Evolutionary conservation across 2,113 vertebrate genomes (phyloP), one percentile per base, ranked within the genome.

Genomic region (Hemibagrus wyckioides): DNA sequence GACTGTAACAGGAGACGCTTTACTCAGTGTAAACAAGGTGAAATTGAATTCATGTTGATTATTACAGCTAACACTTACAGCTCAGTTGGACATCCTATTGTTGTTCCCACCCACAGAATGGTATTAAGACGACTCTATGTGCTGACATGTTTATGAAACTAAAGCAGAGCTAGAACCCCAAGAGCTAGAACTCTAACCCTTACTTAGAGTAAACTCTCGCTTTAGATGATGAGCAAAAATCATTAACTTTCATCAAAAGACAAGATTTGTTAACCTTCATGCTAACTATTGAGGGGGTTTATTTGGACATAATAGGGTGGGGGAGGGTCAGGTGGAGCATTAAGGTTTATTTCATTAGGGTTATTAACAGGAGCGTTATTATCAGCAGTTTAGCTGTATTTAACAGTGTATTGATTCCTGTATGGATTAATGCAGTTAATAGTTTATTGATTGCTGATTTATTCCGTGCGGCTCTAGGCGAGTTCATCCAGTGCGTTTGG

Each of bases 401-500:
- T 67, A 67, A 41, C 19, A 2, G 7, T 2, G 48, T 17, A n/a
- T 30, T n/a, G 57, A 63, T 67, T 63, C 21, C 36, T 25, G 56
- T 82, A 61, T 28, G 25, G 25, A 82, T 41, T 41, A 15, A 59
- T 23, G 36, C 28, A 6, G 28, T 15, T n/a, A 3, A 52, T n/a
- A 25, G 23, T 41, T 82, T 36, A 81, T 25, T 28, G 54, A 63
- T 82, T 15, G 5, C 1, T 15, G 9, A 44, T 39, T 54, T 75
- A 33, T 44, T 57, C 17, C 25, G 10, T 85, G 23, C 33, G 57
- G 21, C 88, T n/a, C 2, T 79, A 92, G 91, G 84, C 59, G 2
- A 88, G 86, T 50, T 90, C 90, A 0, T 87, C 94, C 9, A 95
- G 93, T 73, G 95, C 95, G 0, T 96, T 95, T 91, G 95, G 95